phyloP scores from a whole-genome alignment of 2,113 vertebrate genomes.

The Actenoides lindsayi region DNA sequence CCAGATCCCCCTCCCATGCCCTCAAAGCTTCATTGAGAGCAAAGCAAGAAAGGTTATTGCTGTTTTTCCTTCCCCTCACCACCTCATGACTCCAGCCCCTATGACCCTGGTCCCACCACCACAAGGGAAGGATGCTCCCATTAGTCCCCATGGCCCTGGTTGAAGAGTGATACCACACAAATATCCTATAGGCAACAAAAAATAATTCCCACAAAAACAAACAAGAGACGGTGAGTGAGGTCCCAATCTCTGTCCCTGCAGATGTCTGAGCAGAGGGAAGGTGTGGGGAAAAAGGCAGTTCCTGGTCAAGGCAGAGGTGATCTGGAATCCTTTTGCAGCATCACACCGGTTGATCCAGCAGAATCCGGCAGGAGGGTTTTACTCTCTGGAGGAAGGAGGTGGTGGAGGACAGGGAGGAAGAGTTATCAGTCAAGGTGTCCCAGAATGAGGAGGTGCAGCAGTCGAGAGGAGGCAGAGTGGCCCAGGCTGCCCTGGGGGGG shows the following conservation, averaged over 20 bases:
- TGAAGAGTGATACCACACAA: conserved; percentile 33
- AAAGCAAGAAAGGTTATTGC: conserved; percentile 35
- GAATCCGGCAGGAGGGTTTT: conserved; percentile 41
- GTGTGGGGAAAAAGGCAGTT: conserved; percentile 54
- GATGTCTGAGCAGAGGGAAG: not conserved
- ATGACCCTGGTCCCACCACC: not conserved
- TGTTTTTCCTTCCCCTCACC: not conserved
- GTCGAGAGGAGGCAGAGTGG: not conserved
- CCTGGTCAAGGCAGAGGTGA: conserved; percentile 29
- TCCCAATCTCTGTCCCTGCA: conserved; percentile 9
- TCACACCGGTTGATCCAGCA: not conserved
- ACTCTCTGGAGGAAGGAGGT: conserved; percentile 52
- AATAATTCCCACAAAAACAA: not conserved
- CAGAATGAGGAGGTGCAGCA: not conserved
- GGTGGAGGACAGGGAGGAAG: not conserved
- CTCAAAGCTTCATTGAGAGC: not conserved
- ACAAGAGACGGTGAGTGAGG: not conserved
- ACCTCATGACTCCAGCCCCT: not conserved
- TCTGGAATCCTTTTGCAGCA: conserved; percentile 28
- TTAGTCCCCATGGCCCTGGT: conserved; percentile 19
- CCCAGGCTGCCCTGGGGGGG: not conserved
- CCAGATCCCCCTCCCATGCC: not conserved
- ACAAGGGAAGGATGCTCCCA: conserved; percentile 16
- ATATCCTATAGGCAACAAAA: conserved; percentile 55
- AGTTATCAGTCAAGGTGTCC: not conserved